A percentile compares a stretch with the other conserved stretches of the same genome.
Evolutionary conservation across 2,797 vertebrate species (phyloP).

Genomic region (Hafferia zeledoni): DNA sequence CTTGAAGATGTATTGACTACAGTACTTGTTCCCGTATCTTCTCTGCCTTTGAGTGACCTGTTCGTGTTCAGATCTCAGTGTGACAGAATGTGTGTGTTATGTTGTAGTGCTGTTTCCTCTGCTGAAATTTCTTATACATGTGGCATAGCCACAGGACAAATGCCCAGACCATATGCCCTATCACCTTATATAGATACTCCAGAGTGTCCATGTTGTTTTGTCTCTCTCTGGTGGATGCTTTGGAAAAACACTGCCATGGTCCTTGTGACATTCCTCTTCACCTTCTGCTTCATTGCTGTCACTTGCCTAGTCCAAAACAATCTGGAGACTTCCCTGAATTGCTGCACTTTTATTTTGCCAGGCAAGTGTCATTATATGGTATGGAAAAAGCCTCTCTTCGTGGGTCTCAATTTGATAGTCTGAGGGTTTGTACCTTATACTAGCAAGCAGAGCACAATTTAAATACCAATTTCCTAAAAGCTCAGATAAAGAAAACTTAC

Average conservation of each 20-base stretch:
- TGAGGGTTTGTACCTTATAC: background rate
- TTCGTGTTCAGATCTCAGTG: background rate
- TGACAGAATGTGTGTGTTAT: background rate
- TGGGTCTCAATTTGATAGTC: background rate
- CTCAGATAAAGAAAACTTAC: background rate
- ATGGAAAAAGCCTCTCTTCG: background rate
- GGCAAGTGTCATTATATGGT: background rate
- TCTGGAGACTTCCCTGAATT: background rate
- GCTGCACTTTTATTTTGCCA: background rate
- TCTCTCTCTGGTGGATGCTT: background rate
- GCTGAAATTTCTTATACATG: background rate
- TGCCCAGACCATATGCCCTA: background rate
- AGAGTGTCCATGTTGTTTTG: background rate
- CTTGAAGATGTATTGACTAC: background rate
- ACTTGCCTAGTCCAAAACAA: background rate
- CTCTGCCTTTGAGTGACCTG: background rate
- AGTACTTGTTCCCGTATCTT: background rate
- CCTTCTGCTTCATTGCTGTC: background rate
- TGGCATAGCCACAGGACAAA: constrained; percentile 6
- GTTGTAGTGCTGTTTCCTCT: background rate
- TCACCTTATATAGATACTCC: background rate
- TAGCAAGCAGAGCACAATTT: background rate
- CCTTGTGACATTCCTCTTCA: background rate
- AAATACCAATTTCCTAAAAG: background rate
- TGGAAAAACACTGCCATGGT: background rate